Evolutionary conservation across 2,888 invertebrate genomes (phyloP).

Genomic region (Escarpia spicata): DNA sequence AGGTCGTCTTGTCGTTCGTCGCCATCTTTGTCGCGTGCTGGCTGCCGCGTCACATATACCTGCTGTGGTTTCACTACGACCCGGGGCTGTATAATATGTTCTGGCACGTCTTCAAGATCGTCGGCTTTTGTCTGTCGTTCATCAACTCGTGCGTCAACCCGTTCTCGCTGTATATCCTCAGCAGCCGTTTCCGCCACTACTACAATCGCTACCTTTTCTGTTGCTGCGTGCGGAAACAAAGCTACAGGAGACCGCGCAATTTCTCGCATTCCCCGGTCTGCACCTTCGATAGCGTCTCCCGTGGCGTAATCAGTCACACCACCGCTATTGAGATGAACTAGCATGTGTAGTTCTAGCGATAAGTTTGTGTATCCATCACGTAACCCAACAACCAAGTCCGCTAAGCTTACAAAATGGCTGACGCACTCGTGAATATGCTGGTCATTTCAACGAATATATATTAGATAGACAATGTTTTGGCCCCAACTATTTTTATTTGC

Average conservation of each 20-base stretch:
- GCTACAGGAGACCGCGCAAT: background rate
- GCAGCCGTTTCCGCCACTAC: conserved; percentile 89
- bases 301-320: background rate
- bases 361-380: too few relatives aligned
- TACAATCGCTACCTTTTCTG: conserved; percentile 86
- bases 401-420: too few relatives aligned
- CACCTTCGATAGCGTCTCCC: background rate
- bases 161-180: conserved; percentile 90
- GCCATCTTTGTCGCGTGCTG: conserved; percentile 51
- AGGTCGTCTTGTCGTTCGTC: conserved; percentile 48
- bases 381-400: too few relatives aligned
- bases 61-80: conserved; percentile 52
- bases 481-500: too few relatives aligned
- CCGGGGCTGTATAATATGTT: conserved; percentile 45
- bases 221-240: background rate
- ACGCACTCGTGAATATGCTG: too few relatives aligned
- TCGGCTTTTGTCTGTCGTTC: conserved; percentile 84
- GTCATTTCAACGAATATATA: too few relatives aligned
- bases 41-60: conserved; percentile 51
- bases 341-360: background rate
- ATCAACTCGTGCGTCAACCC: conserved; percentile 93
- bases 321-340: background rate
- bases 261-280: background rate
- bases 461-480: too few relatives aligned
- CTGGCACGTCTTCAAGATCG: conserved; percentile 71